phyloP scores from a whole-genome alignment of 2,113 vertebrate species.

The Falco punctatus region DNA sequence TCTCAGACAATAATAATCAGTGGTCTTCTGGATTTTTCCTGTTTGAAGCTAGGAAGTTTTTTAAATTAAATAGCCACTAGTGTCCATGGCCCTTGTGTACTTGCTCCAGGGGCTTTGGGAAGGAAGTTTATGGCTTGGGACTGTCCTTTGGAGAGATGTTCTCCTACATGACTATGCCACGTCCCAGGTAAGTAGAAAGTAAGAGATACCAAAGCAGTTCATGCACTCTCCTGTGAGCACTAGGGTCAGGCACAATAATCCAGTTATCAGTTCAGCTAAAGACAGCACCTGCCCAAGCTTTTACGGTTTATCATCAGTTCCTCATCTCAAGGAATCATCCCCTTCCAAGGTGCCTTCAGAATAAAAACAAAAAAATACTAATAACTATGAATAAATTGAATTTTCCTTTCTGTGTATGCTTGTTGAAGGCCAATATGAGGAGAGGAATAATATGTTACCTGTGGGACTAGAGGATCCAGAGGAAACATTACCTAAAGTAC shows the following conservation, averaged over 20 bases:
- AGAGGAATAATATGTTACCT: background rate
- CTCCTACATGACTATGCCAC: background rate
- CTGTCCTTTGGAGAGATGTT: background rate
- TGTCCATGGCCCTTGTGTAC: rapidly evolving
- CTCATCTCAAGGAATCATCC: background rate
- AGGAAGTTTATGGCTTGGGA: background rate
- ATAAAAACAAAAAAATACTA: background rate
- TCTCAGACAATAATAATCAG: background rate
- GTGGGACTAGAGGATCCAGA: background rate
- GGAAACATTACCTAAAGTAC: background rate
- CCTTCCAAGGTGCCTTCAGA: background rate
- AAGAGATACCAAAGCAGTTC: background rate
- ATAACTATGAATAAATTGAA: background rate
- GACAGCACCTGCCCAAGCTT: background rate
- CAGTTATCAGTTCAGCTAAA: background rate
- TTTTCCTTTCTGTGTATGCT: background rate
- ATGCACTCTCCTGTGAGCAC: background rate
- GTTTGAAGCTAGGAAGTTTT: background rate
- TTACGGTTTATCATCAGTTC: background rate
- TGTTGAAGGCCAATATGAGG: background rate
- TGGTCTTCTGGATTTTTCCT: background rate
- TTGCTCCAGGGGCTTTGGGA: background rate
- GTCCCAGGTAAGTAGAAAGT: rapidly evolving
- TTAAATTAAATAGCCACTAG: background rate
- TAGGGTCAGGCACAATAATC: background rate